Evolutionary conservation across 2,888 invertebrate species (phyloP), one percentile per base, ranked within the genome.

Genomic region (Zhengitettix transpicula): DNA sequence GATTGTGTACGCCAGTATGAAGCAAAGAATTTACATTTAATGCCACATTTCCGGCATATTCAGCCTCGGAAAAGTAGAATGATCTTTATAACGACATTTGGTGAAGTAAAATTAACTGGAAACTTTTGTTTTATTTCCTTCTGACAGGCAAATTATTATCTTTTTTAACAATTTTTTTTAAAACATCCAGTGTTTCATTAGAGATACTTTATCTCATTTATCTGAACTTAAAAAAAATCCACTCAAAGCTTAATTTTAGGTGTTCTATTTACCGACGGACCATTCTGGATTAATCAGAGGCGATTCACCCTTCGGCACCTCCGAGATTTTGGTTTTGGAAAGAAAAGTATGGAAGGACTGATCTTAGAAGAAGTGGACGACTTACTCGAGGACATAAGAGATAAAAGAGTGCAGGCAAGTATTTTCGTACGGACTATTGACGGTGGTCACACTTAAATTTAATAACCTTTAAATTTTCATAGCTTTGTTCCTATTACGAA

Each of bases 281-380:
- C 62, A 28, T 59, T 58, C 15, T 67, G 67, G 67, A 59, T 61
- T 15, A 63, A 64, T 54, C 67, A 67, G 57, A 57, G 67, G 9
- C 59, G 65, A 10, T 67, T 67, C 55, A 58, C 65, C 1, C 59
- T 67, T 10, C 62, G 63, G n/a, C 65, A 66, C 41, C 55, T 67
- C 47, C 57, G 65, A 12, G 66, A 67, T 52, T 64, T 67, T 55
- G 66, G 67, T 10, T 61, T 64, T 16, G 65, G 65, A 1, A 65
- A 62, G 55, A 58, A 16, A 12, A 59, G 52, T 40, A 62, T 63
- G 60, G 63, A 62, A 16, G 58, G 56, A 42, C 40, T 60, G 10
- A 63, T 65, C 9, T 12, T 58, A 11, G 61, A 65, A 14, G 63
- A 65, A 58, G 58, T 62, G 15, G 60, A 62, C 10, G 61, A 64